These are phyloP conservation scores for Thyatira batis DNA, from an alignment of 2,888 invertebrate species.

Conservation along the genomic window DNA sequence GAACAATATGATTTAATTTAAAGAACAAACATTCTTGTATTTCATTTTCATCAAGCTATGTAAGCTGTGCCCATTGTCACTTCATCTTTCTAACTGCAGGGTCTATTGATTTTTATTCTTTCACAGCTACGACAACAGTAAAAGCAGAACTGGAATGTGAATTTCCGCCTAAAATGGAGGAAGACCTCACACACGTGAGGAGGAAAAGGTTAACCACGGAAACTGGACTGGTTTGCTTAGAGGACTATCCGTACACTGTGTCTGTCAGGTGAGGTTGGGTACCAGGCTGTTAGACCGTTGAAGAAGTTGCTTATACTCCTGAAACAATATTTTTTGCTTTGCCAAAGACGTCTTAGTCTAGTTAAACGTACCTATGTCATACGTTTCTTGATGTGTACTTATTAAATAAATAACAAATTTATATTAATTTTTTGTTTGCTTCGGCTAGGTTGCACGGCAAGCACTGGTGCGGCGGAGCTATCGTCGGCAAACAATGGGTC, in stretches of 20 bases:
- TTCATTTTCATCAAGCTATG: too few relatives aligned
- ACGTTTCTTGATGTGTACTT: too few relatives aligned
- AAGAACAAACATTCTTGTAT: too few relatives aligned
- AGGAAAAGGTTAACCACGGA: constrained; percentile 70
- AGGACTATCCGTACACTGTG: constrained; percentile 75
- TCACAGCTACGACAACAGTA: constrained; percentile 37
- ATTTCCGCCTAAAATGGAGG: constrained; percentile 71
- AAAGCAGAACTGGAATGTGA: constrained; percentile 68
- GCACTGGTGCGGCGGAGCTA: constrained; percentile 76
- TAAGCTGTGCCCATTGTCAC: too few relatives aligned
- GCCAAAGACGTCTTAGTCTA: too few relatives aligned
- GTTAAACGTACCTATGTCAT: too few relatives aligned
- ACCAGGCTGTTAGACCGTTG: constrained; percentile 15
- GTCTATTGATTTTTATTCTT: neutral
- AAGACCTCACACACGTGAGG: constrained; percentile 66
- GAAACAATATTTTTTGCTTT: too few relatives aligned
- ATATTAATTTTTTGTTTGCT: neutral
- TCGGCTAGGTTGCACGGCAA: constrained; percentile 63
- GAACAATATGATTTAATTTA: too few relatives aligned
- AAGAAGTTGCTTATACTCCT: constrained; percentile 3
- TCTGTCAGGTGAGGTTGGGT: constrained; percentile 58
- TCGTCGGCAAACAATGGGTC: constrained; percentile 64
- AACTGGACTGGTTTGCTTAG: constrained; percentile 69
- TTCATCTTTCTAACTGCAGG: too few relatives aligned
- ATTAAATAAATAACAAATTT: too few relatives aligned